Percentiles rank a stretch among this genome's conserved stretches.
Evolutionary conservation across 2,888 invertebrate genomes (phyloP).

Genomic region (Idaea straminata): DNA sequence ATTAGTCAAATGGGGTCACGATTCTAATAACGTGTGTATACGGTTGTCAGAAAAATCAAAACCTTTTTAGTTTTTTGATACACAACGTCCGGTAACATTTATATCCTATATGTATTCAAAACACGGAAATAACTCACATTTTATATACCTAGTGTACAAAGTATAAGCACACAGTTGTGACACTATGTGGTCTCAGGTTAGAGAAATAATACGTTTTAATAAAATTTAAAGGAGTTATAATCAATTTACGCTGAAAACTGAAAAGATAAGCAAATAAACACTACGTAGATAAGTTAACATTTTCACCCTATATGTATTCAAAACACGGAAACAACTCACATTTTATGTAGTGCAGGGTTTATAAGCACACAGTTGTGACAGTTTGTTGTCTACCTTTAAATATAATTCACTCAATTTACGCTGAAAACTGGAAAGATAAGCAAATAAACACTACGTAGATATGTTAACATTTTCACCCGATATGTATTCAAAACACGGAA

Average conservation of each 20-base stretch:
- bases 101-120: conserved; percentile 15
- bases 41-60: too few species aligned
- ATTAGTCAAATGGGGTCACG: too few species aligned
- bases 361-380: conserved; percentile 11
- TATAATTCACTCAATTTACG: conserved; percentile 26
- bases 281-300: too few species aligned
- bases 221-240: too few species aligned
- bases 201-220: background rate
- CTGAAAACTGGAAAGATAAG: too few species aligned
- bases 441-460: too few species aligned
- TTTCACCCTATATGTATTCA: conserved; percentile 25
- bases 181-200: conserved; percentile 22
- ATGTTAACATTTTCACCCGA: conserved; percentile 11
- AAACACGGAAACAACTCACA: conserved; percentile 23
- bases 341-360: conserved; percentile 34
- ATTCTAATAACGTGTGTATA: too few species aligned
- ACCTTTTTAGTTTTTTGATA: conserved; percentile 32
- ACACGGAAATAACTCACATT: conserved; percentile 24
- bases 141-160: conserved; percentile 34
- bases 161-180: conserved; percentile 11
- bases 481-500: conserved; percentile 29
- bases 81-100: background rate
- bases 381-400: conserved; percentile 22
- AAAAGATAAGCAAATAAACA: too few species aligned
- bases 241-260: too few species aligned